A percentile compares a stretch with the other conserved stretches of the same genome.
Conservation (phyloP, 2,113 vertebrate genomes). For the Athene cunicularia region DNA sequence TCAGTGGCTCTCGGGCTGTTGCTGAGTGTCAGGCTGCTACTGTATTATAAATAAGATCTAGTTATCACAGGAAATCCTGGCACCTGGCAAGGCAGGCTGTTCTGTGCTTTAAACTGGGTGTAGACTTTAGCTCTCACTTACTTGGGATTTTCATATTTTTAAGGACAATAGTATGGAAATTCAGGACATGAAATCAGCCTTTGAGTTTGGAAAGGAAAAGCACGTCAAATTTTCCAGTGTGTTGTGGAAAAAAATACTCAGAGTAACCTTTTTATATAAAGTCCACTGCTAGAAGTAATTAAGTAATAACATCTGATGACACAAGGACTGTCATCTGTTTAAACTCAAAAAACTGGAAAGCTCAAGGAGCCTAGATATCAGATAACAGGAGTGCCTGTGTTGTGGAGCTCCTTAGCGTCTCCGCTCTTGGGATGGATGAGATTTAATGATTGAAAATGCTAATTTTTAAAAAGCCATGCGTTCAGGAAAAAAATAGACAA, state of each 20-base stretch:
- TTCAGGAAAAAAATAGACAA: neutral
- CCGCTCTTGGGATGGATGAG: neutral
- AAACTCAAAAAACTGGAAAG: conserved; percentile 56
- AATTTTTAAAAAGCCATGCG: neutral
- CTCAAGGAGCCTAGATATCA: conserved; percentile 37
- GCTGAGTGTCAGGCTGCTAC: neutral
- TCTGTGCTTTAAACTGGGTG: neutral
- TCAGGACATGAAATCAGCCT: conserved; percentile 27
- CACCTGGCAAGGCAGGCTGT: neutral
- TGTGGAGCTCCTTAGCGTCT: neutral
- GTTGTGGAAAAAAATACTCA: conserved; percentile 35
- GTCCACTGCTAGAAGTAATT: conserved; percentile 52
- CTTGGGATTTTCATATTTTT: conserved; percentile 32
- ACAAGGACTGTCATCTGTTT: conserved; percentile 66
- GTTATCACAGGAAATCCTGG: neutral
- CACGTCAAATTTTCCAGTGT: conserved; percentile 22
- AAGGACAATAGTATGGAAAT: conserved; percentile 41
- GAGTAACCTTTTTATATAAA: conserved; percentile 30
- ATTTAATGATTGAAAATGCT: neutral
- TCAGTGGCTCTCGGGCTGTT: neutral
- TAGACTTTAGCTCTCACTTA: neutral
- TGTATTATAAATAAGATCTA: neutral
- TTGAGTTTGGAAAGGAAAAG: conserved; percentile 22
- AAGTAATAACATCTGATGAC: conserved; percentile 68
- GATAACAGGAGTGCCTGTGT: conserved; percentile 3